Percentiles rank a stretch among this genome's conserved stretches.
Conservation (phyloP, 2,797 vertebrate species). For the Echeneis naucrates region DNA sequence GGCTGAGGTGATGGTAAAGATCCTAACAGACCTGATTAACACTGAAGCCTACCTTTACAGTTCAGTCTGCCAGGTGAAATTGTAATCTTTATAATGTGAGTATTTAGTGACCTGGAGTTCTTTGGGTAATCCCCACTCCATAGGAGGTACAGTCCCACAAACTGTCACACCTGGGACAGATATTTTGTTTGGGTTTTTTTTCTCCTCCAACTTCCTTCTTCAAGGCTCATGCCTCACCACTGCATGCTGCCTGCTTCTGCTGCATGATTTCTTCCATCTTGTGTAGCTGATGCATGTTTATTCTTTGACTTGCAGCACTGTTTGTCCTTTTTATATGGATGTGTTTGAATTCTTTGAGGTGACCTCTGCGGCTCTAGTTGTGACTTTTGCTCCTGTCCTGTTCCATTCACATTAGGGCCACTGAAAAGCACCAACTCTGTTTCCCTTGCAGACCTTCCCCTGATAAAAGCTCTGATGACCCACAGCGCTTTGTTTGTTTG, state of each 20-base stretch:
- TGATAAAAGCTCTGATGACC: conserved; percentile 38
- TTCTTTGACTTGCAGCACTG: conserved; percentile 25
- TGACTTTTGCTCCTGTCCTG: conserved; percentile 27
- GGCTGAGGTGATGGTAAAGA: conserved; percentile 13
- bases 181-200: conserved; percentile 26
- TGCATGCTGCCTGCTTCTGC: conserved; percentile 52
- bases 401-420: background rate
- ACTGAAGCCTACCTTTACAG: conserved; percentile 1
- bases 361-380: conserved; percentile 27
- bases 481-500: conserved; percentile 28
- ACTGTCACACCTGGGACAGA: background rate
- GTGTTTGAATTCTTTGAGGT: conserved; percentile 35
- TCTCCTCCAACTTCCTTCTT: conserved; percentile 42
- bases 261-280: conserved; percentile 52
- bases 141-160: background rate
- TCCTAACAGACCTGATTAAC: conserved; percentile 1
- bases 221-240: conserved; percentile 19
- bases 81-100: background rate
- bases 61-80: background rate
- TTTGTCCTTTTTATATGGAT: conserved; percentile 35
- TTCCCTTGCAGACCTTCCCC: conserved; percentile 48
- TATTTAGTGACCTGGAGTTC: background rate
- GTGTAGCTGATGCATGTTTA: conserved; percentile 53
- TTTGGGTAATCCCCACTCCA: too few relatives aligned
- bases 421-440: conserved; percentile 34